Evolutionary conservation across 2,113 vertebrate genomes (phyloP).

Genomic region (Muscicapa adusta): DNA sequence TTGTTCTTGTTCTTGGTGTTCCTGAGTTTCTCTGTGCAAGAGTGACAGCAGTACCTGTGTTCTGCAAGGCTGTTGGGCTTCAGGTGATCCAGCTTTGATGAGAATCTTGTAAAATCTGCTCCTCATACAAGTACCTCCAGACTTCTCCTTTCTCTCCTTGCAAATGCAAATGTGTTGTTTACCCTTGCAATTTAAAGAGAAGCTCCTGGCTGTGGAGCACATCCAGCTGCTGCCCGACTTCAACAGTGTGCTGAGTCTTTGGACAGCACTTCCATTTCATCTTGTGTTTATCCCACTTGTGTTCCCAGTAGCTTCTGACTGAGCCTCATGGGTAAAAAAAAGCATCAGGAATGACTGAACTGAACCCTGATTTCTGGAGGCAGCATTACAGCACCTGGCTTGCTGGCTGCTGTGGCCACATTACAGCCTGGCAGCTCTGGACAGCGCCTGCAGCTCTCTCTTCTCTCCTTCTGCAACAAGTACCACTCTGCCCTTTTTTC

Average conservation of each 20-base stretch:
- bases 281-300: not conserved
- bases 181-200: not conserved
- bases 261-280: not conserved
- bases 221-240: not conserved
- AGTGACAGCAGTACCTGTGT: not conserved
- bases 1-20: not conserved
- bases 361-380: not conserved
- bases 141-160: not conserved
- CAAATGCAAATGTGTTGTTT: not conserved
- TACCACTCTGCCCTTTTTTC: not conserved
- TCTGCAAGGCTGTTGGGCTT: not conserved
- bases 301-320: not conserved
- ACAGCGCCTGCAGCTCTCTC: accelerated
- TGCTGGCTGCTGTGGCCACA: not conserved
- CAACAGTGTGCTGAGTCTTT: not conserved
- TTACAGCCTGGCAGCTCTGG: not conserved
- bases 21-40: not conserved
- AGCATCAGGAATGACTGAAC: not conserved
- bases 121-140: not conserved
- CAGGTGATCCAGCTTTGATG: not conserved
- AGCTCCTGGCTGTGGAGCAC: not conserved
- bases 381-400: not conserved
- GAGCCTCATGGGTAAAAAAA: not conserved
- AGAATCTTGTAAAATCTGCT: not conserved
- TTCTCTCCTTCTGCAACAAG: not conserved